Evolutionary conservation across 2,113 vertebrate genomes (phyloP).

Genomic region (Maccullochella peelii): DNA sequence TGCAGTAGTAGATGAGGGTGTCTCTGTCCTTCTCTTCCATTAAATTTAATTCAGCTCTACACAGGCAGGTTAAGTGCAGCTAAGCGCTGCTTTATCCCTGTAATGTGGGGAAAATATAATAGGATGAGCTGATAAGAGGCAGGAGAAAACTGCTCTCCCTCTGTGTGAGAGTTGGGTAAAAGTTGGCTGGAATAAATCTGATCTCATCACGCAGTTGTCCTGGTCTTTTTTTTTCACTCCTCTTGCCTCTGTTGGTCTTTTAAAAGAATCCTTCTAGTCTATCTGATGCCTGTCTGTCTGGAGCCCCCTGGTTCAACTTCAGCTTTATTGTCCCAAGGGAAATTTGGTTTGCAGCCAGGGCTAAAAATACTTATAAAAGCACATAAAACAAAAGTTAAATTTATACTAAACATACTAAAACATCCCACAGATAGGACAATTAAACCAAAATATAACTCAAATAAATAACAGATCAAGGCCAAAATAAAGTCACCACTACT

Average conservation of each 20-base stretch:
- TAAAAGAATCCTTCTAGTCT: not conserved
- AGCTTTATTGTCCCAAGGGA: not conserved
- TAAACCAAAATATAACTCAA: not conserved
- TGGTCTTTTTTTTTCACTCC: conserved; percentile 1
- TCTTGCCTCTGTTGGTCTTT: not conserved
- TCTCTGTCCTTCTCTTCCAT: conserved; percentile 26
- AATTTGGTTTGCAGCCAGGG: not conserved
- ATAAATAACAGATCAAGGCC: conserved; percentile 19
- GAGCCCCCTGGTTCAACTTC: conserved; percentile 32
- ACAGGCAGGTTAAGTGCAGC: conserved; percentile 58
- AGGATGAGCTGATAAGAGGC: conserved; percentile 42
- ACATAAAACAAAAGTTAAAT: conserved; percentile 27
- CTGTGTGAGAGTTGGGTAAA: conserved; percentile 19
- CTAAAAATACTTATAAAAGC: conserved; percentile 38
- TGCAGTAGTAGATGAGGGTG: not conserved
- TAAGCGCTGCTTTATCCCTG: conserved; percentile 34
- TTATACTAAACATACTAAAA: too few species aligned
- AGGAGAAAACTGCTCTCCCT: conserved; percentile 25
- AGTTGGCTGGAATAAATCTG: conserved; percentile 20
- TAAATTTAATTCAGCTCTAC: conserved; percentile 48
- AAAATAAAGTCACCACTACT: conserved; percentile 12
- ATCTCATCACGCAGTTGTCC: conserved; percentile 3
- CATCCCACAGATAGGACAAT: not conserved
- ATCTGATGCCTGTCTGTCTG: conserved; percentile 37
- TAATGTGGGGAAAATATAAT: conserved; percentile 48